A percentile compares a stretch with the other conserved stretches of the same genome.
Evolutionary conservation across 2,797 vertebrate species (phyloP).

Genomic region (Sebastes baramenuke): DNA sequence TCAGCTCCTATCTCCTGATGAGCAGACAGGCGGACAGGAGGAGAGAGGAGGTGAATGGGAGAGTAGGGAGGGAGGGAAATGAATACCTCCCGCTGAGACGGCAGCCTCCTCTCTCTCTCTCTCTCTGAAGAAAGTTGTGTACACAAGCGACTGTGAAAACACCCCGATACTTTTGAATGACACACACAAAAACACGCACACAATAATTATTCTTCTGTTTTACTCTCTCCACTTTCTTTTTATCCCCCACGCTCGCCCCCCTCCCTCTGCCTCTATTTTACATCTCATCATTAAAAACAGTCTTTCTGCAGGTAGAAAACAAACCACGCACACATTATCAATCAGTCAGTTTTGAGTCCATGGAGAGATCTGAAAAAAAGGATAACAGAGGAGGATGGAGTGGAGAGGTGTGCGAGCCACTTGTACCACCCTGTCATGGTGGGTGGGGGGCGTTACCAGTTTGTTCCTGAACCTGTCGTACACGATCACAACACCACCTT

Average conservation of each 20-base stretch:
- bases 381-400: not conserved
- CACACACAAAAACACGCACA: constrained; percentile 28
- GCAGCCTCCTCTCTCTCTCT: constrained; percentile 21
- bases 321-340: constrained; percentile 27
- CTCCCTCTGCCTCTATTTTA: constrained; percentile 21
- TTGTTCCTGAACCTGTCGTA: constrained; percentile 46
- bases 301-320: constrained; percentile 25
- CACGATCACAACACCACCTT: constrained; percentile 39
- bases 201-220: constrained; percentile 54
- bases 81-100: constrained; percentile 57
- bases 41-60: constrained; percentile 43
- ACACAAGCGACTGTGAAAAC: constrained; percentile 45
- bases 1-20: constrained; percentile 65
- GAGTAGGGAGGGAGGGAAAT: constrained; percentile 50
- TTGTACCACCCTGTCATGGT: not conserved
- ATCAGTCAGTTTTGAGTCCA: not conserved
- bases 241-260: constrained; percentile 2
- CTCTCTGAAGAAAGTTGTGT: constrained; percentile 44
- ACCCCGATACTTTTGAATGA: constrained; percentile 51
- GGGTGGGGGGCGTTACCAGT: constrained; percentile 7
- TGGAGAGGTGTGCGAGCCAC: not conserved
- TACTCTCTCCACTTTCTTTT: constrained; percentile 28
- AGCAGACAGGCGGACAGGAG: constrained; percentile 44
- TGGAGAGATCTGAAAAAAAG: not conserved
- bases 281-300: constrained; percentile 58